phyloP scores from a whole-genome alignment of 2,888 invertebrate genomes.

The Candidula unifasciata region DNA sequence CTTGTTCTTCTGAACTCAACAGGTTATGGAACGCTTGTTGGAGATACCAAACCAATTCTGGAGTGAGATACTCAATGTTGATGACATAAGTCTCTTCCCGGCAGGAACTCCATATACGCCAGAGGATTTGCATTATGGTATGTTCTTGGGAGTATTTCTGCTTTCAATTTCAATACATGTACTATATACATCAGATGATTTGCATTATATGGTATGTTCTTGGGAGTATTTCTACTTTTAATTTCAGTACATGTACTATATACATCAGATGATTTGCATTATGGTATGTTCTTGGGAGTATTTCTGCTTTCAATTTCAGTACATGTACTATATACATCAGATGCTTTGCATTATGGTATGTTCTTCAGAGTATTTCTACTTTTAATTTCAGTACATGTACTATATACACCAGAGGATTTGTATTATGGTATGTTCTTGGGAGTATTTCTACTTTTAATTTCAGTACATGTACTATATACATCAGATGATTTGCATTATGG shows the following conservation, averaged over 20 bases:
- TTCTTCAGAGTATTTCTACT: not conserved
- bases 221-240: not conserved
- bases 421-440: slow-evolving; percentile 29
- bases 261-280: slow-evolving; percentile 53
- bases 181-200: slow-evolving; percentile 54
- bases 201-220: slow-evolving; percentile 40
- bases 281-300: slow-evolving; percentile 14
- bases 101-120: slow-evolving; percentile 56
- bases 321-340: slow-evolving; percentile 55
- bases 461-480: too few relatives aligned
- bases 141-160: not conserved
- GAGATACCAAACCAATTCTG: slow-evolving; percentile 69
- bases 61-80: slow-evolving; percentile 66
- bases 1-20: slow-evolving; percentile 22
- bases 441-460: not conserved
- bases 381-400: too few relatives aligned
- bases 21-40: slow-evolving; percentile 71
- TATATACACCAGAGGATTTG: slow-evolving; percentile 53
- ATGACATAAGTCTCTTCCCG: slow-evolving; percentile 65
- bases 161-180: too few relatives aligned
- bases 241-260: too few relatives aligned
- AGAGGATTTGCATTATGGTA: slow-evolving; percentile 49
- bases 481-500: slow-evolving; percentile 51
- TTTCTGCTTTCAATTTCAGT: too few relatives aligned
- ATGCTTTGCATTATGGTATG: slow-evolving; percentile 46